Evolutionary conservation across 37 sponge, comb jelly and placozoan species (phyloP).

Genomic region (Halichondria panicea): DNA sequence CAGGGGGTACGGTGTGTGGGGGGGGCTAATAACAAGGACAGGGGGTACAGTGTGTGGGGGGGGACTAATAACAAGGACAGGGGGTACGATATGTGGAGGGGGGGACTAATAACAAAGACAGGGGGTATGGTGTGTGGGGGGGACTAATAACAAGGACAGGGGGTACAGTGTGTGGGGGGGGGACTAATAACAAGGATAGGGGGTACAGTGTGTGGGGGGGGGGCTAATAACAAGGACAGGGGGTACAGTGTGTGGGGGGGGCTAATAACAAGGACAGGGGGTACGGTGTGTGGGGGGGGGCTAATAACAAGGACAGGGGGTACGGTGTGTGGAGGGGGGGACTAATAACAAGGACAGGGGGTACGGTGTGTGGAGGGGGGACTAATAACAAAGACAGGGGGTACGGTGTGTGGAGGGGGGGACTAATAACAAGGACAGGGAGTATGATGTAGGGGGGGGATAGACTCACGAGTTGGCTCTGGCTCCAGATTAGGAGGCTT

Average conservation of each 20-base stretch:
- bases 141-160: background rate
- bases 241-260: background rate
- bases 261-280: background rate
- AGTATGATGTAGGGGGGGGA: background rate
- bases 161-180: background rate
- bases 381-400: background rate
- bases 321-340: background rate
- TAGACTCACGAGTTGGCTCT: slow-evolving; percentile 23
- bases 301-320: background rate
- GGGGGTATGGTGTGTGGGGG: background rate
- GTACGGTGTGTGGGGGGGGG: background rate
- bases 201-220: background rate
- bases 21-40: background rate
- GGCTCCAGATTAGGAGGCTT: slow-evolving; percentile 42
- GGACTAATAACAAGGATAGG: background rate
- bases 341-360: background rate
- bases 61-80: background rate
- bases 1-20: background rate
- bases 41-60: background rate
- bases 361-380: background rate
- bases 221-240: background rate
- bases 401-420: background rate
- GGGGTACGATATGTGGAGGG: background rate
- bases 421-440: background rate
- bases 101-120: background rate